Evolutionary conservation across 2,888 invertebrate genomes (phyloP).

Genomic region (Sarcophaga rosellei): DNA sequence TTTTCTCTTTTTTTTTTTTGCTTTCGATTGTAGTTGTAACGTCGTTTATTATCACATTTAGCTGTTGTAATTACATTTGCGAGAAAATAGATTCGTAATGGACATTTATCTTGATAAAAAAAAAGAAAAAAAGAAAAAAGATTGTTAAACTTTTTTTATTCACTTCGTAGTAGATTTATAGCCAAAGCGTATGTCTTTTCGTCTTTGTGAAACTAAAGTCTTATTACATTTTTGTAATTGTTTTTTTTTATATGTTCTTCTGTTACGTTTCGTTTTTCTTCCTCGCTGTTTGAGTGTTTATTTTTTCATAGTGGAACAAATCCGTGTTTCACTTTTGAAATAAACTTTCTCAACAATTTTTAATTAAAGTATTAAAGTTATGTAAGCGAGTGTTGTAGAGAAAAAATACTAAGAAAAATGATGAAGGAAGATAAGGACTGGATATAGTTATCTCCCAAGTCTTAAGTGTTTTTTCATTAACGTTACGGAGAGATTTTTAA

Average conservation of each 20-base stretch:
- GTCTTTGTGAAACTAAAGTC: not conserved
- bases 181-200: not conserved
- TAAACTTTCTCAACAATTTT: constrained; percentile 48
- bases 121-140: constrained; percentile 2
- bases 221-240: not conserved
- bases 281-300: constrained; percentile 12
- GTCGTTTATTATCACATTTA: constrained; percentile 8
- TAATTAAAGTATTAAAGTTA: constrained; percentile 59
- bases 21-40: not conserved
- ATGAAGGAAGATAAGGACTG: constrained; percentile 25
- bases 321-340: constrained; percentile 30
- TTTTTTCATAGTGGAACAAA: constrained; percentile 23
- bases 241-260: constrained; percentile 8
- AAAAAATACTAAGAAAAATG: constrained; percentile 5
- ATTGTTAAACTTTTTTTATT: constrained; percentile 9
- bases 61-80: constrained; percentile 25
- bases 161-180: not conserved
- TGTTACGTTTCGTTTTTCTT: constrained; percentile 3
- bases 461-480: no score
- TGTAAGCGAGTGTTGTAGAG: not conserved
- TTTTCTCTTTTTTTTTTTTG: not conserved
- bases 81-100: constrained; percentile 35
- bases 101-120: constrained; percentile 36
- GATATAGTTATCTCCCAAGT: not conserved
- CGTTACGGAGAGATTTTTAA: no score